Conservation (phyloP, 2,113 vertebrate species). For the Strix uralensis region DNA sequence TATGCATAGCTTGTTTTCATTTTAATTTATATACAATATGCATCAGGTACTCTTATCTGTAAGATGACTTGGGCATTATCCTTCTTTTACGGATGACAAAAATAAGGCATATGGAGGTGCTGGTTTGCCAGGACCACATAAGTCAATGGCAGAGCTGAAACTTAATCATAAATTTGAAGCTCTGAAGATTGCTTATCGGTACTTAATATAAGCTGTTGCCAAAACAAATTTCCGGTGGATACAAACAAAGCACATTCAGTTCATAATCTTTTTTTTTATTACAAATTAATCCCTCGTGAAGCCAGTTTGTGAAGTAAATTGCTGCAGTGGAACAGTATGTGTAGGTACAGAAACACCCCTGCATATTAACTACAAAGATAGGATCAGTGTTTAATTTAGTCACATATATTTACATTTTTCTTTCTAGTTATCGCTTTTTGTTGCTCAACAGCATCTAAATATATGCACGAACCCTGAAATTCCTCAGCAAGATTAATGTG, state of each 20-base stretch:
- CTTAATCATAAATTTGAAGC: not conserved
- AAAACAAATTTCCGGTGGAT: slow-evolving; percentile 20
- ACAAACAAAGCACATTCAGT: slow-evolving; percentile 7
- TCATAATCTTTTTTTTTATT: slow-evolving; percentile 36
- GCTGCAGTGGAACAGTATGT: slow-evolving; percentile 13
- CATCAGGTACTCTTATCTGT: not conserved
- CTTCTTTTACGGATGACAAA: not conserved
- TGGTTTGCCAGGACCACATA: not conserved
- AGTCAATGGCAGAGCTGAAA: not conserved
- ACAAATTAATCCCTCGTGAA: slow-evolving; percentile 31
- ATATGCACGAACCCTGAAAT: slow-evolving; percentile 49
- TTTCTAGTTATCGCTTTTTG: slow-evolving; percentile 49
- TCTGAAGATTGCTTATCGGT: slow-evolving; percentile 28
- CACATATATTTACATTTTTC: slow-evolving; percentile 66
- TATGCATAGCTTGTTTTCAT: not conserved
- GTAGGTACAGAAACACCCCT: slow-evolving; percentile 17
- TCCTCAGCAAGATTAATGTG: slow-evolving; percentile 65
- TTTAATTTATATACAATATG: not conserved
- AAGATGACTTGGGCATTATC: not conserved
- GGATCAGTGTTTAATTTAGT: slow-evolving; percentile 63
- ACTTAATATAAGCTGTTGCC: slow-evolving; percentile 1
- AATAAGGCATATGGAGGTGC: not conserved
- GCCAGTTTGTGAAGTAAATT: slow-evolving; percentile 36
- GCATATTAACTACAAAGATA: slow-evolving; percentile 49
- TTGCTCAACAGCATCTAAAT: slow-evolving; percentile 48